phyloP scores from a whole-genome alignment of 2,797 vertebrate genomes.

The Peromyscus attwateri region DNA sequence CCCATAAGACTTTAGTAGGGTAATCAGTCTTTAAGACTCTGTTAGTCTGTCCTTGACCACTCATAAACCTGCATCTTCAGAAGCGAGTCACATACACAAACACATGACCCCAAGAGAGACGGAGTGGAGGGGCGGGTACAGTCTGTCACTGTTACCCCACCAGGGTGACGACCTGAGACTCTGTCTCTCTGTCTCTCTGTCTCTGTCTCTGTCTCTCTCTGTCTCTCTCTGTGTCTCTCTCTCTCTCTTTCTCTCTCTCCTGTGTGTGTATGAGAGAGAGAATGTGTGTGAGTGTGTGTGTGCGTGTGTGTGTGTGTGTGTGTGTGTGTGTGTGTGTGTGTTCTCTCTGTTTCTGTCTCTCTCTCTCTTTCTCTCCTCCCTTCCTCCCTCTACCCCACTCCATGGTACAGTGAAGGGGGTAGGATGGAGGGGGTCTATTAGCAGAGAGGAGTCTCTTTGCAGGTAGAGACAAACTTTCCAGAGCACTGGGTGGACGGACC shows the following conservation, averaged over 20 bases:
- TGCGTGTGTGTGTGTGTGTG: no score
- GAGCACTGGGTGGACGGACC: neutral
- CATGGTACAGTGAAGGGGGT: neutral
- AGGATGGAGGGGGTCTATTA: neutral
- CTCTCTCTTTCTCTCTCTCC: neutral
- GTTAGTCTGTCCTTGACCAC: neutral
- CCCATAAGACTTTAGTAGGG: accelerated
- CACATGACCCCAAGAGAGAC: neutral
- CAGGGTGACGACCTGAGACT: neutral
- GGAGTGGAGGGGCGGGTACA: neutral
- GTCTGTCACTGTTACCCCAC: neutral
- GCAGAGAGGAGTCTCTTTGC: neutral
- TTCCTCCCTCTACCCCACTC: no score
- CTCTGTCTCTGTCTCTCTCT: neutral
- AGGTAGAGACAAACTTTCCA: neutral
- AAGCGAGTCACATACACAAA: neutral
- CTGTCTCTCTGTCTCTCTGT: neutral
- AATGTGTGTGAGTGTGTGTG: no score
- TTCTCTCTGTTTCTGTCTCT: neutral
- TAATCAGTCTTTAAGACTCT: neutral
- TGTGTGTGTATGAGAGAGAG: no score
- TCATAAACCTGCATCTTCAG: neutral
- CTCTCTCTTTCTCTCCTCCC: neutral
- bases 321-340: no score
- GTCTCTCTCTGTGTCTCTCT: neutral